Percentiles rank a stretch among this genome's conserved stretches.
Evolutionary conservation across 2,113 vertebrate genomes (phyloP).

Genomic region (Glaucidium brasilianum): DNA sequence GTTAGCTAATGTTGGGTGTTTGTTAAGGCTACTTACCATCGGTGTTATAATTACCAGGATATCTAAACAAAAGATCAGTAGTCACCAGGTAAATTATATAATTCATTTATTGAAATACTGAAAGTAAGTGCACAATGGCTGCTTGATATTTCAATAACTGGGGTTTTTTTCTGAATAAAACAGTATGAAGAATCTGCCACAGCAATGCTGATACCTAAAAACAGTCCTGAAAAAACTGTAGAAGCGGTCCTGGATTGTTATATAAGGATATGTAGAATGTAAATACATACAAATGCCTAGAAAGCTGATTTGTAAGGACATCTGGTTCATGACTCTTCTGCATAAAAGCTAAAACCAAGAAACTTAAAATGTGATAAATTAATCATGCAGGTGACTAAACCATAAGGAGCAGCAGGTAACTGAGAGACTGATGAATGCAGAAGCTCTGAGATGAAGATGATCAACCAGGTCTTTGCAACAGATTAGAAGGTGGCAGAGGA

Average conservation of each 20-base stretch:
- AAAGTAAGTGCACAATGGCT: not conserved
- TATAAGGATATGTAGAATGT: not conserved
- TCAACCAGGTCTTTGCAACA: not conserved
- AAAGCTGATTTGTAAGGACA: not conserved
- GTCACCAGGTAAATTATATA: not conserved
- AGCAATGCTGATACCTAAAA: not conserved
- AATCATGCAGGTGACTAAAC: not conserved
- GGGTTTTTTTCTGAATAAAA: not conserved
- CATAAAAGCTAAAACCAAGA: not conserved
- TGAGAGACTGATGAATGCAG: not conserved
- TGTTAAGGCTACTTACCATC: not conserved
- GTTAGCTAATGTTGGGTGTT: not conserved
- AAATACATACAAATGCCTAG: not conserved
- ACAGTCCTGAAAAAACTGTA: not conserved
- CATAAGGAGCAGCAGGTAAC: not conserved
- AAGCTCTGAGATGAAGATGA: not conserved
- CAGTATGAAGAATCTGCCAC: not conserved
- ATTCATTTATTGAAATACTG: not conserved
- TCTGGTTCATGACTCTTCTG: not conserved
- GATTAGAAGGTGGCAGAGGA: not conserved
- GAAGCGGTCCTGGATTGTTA: not conserved
- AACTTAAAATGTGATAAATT: not conserved
- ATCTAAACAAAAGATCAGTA: not conserved
- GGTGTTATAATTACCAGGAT: not conserved
- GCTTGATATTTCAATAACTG: not conserved